phyloP scores from a whole-genome alignment of 1,140 invertebrate species.

The Oscheius sp. region DNA sequence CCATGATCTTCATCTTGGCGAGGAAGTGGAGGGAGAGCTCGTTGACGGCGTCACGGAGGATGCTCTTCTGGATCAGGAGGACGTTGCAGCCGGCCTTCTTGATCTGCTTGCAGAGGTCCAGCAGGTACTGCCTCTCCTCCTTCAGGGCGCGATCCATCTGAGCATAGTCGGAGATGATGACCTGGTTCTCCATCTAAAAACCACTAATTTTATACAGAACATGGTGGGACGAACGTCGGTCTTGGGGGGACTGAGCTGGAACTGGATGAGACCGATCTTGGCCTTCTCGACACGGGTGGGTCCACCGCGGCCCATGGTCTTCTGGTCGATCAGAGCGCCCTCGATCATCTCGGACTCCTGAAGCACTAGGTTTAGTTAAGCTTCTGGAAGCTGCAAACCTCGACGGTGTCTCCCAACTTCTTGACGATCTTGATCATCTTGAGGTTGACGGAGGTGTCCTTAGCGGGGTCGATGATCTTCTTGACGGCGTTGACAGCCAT shows the following conservation, averaged over 20 bases:
- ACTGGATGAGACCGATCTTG: constrained; percentile 97
- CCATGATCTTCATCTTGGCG: constrained; percentile 98
- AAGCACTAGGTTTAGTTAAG: neutral
- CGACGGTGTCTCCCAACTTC: constrained; percentile 83
- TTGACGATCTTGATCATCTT: constrained; percentile 92
- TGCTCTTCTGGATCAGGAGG: constrained; percentile 95
- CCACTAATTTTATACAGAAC: neutral
- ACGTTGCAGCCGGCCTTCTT: constrained; percentile 98
- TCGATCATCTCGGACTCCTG: constrained; percentile 88
- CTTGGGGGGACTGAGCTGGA: constrained; percentile 98
- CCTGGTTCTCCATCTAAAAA: constrained; percentile 88
- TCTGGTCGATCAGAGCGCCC: constrained; percentile 88
- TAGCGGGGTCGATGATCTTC: constrained; percentile 74
- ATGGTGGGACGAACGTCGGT: constrained; percentile 75
- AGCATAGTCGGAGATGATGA: constrained; percentile 95
- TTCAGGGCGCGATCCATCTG: constrained; percentile 98
- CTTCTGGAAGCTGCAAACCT: constrained; percentile 62
- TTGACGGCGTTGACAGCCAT: constrained; percentile 95
- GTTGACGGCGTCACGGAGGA: constrained; percentile 86
- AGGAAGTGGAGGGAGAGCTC: constrained; percentile 96
- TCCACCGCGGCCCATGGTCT: constrained; percentile 80
- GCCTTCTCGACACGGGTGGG: constrained; percentile 92
- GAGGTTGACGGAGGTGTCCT: constrained; percentile 71
- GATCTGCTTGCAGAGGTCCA: constrained; percentile 98
- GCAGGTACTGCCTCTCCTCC: constrained; percentile 94